A percentile compares a stretch with the other conserved stretches of the same genome.
phyloP scores from a whole-genome alignment of 2,888 invertebrate species.

The Cheilosia grossa region DNA sequence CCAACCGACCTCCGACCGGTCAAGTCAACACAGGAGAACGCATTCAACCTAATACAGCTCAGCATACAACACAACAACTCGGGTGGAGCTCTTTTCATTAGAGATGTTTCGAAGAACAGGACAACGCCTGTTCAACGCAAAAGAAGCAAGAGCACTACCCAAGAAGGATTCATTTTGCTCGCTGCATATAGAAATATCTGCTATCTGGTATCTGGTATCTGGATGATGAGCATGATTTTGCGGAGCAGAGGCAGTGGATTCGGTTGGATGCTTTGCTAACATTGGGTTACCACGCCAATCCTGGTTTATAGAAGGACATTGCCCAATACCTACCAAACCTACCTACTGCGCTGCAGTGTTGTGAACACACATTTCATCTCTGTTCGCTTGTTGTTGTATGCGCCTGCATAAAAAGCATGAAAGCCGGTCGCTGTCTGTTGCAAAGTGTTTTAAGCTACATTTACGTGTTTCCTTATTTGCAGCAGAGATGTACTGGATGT shows the following conservation, averaged over 20 bases:
- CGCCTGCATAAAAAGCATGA: constrained; percentile 19
- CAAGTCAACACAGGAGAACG: constrained; percentile 32
- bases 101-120: constrained; percentile 50
- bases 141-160: background rate
- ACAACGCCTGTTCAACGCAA: constrained; percentile 1
- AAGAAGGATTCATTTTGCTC: constrained; percentile 37
- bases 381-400: constrained; percentile 19
- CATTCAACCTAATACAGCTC: constrained; percentile 19
- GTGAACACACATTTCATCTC: constrained; percentile 53
- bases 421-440: constrained; percentile 56
- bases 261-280: constrained; percentile 67
- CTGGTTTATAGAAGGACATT: constrained; percentile 66
- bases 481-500: constrained; percentile 14
- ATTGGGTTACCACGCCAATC: constrained; percentile 69
- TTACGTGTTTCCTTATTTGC: constrained; percentile 49
- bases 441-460: constrained; percentile 60
- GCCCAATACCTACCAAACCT: constrained; percentile 12
- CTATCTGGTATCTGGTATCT: constrained; percentile 1
- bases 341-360: constrained; percentile 7
- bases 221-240: constrained; percentile 39
- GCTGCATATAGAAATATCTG: constrained; percentile 6
- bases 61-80: background rate
- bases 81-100: constrained; percentile 55
- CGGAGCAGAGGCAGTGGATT: constrained; percentile 44
- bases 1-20: constrained; percentile 25